These are phyloP conservation scores for Rhadina sibilatrix DNA, from an alignment of 2,113 vertebrate genomes.

Conservation along the genomic window DNA sequence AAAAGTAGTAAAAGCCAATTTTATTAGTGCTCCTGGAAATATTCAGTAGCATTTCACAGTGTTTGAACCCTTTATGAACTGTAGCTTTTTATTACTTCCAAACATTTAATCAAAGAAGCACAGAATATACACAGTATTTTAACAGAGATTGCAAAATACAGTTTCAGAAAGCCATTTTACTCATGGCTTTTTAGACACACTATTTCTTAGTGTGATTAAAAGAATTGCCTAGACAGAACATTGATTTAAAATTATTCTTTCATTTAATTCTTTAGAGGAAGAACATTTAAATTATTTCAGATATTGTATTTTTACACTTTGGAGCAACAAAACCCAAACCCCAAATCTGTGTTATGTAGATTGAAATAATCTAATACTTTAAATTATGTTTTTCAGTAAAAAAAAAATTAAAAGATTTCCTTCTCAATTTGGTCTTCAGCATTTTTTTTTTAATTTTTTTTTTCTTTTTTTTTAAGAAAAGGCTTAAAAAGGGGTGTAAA, in stretches of 20 bases:
- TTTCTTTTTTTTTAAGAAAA: not conserved
- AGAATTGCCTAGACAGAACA: not conserved
- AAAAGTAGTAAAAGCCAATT: not conserved
- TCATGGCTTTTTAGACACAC: not conserved
- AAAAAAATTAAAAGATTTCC: not conserved
- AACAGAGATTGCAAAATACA: slow-evolving; percentile 39
- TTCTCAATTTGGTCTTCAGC: not conserved
- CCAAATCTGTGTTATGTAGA: not conserved
- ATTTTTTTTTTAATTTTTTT: not conserved
- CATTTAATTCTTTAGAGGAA: not conserved
- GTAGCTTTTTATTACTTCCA: slow-evolving; percentile 10
- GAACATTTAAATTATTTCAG: not conserved
- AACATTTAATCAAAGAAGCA: slow-evolving; percentile 51
- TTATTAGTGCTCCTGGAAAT: not conserved
- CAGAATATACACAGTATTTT: not conserved
- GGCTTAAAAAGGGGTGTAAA: not conserved
- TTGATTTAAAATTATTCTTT: not conserved
- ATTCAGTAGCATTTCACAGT: not conserved
- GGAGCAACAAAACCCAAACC: not conserved
- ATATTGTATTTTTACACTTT: not conserved
- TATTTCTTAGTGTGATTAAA: not conserved
- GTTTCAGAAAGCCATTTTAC: slow-evolving; percentile 45
- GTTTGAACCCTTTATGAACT: not conserved
- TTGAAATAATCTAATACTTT: not conserved
- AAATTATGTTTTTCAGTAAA: not conserved